Conservation (phyloP, 2,888 invertebrate genomes). For the Nemapogon koenigi region DNA sequence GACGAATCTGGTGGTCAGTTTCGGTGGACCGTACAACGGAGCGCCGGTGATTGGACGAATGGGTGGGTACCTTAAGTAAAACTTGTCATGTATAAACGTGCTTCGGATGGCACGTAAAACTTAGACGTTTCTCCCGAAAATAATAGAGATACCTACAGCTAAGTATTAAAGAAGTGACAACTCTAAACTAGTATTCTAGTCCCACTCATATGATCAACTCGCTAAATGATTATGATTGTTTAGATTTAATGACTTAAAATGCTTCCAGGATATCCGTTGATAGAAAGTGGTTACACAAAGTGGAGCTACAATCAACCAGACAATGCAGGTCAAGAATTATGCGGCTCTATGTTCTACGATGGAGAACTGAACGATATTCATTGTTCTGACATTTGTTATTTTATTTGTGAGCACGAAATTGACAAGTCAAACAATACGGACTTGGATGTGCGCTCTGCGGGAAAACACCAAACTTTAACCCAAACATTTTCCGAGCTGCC, state of each 20-base stretch:
- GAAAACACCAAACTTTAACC: no score
- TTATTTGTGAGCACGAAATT: conserved; percentile 44
- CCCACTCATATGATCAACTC: background rate
- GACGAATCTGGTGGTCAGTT: no score
- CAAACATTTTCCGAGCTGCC: no score
- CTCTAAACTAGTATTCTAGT: background rate
- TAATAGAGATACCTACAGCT: no score
- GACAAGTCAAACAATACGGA: conserved; percentile 13
- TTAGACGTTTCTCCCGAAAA: no score
- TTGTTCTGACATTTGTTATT: conserved; percentile 30
- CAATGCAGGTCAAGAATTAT: conserved; percentile 27
- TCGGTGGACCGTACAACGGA: no score
- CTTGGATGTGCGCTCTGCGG: conserved; percentile 19
- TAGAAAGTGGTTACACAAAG: conserved; percentile 28
- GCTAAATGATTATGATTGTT: background rate
- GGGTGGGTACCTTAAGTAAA: no score
- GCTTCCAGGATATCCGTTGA: conserved; percentile 27
- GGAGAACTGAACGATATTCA: conserved; percentile 35
- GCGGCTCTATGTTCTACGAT: conserved; percentile 42
- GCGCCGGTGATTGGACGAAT: no score
- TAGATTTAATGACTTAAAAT: no score
- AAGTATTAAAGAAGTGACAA: no score
- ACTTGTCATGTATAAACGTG: no score
- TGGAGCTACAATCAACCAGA: conserved; percentile 41
- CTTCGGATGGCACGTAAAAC: no score